Conservation (phyloP, 2,113 vertebrate genomes). For the Pteruthius melanotis region DNA sequence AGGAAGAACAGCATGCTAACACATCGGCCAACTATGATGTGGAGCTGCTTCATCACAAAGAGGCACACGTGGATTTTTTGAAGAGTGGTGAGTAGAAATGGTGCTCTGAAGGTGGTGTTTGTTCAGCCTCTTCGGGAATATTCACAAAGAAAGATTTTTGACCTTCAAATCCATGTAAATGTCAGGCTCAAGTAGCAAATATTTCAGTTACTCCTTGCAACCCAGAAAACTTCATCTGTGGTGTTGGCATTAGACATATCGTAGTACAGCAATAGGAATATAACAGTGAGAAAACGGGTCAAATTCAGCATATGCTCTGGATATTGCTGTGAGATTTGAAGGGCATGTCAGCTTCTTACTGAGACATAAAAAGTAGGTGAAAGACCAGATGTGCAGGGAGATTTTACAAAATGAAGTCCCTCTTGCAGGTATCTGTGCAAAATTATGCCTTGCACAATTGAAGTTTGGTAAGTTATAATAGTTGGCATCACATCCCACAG, state of each 20-base stretch:
- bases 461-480: not conserved
- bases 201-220: not conserved
- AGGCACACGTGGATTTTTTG: conserved; percentile 93
- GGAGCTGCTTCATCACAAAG: conserved; percentile 95
- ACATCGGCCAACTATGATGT: conserved; percentile 99
- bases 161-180: not conserved
- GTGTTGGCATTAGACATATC: not conserved
- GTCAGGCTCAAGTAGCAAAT: not conserved
- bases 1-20: conserved; percentile 99
- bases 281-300: not conserved
- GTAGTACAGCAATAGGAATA: not conserved
- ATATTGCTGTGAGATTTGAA: not conserved
- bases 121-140: not conserved
- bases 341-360: not conserved
- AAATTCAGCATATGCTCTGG: not conserved
- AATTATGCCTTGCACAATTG: not conserved
- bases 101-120: not conserved
- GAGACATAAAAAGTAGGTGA: not conserved
- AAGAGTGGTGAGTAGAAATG: conserved; percentile 84
- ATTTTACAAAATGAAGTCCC: not conserved
- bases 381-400: not conserved
- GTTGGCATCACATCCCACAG: not conserved
- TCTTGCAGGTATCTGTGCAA: not conserved
- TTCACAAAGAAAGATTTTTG: not conserved
- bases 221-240: not conserved